phyloP scores from a whole-genome alignment of 2,888 invertebrate genomes.

The Eristalinus sepulchralis region DNA sequence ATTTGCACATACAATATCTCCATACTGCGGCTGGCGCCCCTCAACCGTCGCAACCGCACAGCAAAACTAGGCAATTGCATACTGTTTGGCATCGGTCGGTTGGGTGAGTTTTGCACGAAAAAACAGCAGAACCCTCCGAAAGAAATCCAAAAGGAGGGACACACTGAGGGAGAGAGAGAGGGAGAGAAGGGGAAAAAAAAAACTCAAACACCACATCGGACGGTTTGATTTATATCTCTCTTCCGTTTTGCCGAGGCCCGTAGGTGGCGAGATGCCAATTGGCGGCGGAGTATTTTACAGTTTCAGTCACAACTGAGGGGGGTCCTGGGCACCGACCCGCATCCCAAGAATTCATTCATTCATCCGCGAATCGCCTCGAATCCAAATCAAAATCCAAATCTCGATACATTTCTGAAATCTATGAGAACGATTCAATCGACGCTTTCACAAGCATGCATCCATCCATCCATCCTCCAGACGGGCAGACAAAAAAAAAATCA shows the following conservation, averaged over 20 bases:
- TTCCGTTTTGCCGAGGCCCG: conserved; percentile 47
- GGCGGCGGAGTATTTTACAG: conserved; percentile 27
- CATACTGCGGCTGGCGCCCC: not conserved
- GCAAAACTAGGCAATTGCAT: conserved; percentile 48
- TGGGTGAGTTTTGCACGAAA: conserved; percentile 48
- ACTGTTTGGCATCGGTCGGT: conserved; percentile 44
- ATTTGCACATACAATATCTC: not conserved
- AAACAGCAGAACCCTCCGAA: not conserved
- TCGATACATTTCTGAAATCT: conserved; percentile 12
- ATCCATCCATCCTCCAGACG: not conserved
- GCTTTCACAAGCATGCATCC: conserved; percentile 30
- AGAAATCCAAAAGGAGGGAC: conserved; percentile 5
- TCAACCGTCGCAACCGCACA: not conserved
- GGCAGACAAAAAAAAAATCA: not conserved
- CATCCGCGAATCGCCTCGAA: conserved; percentile 20
- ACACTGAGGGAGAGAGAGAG: not conserved
- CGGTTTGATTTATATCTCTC: conserved; percentile 62
- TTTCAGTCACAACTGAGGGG: conserved; percentile 7
- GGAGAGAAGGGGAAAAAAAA: conserved; percentile 1
- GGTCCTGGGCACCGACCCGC: conserved; percentile 35
- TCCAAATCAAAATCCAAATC: conserved; percentile 5
- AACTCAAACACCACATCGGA: conserved; percentile 3
- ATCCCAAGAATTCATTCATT: conserved; percentile 45
- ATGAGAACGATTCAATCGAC: conserved; percentile 59
- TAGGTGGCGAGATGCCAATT: conserved; percentile 34